These are phyloP conservation scores for Sycophaga agraensis DNA, from an alignment of 1,140 invertebrate genomes.

Conservation along the genomic window DNA sequence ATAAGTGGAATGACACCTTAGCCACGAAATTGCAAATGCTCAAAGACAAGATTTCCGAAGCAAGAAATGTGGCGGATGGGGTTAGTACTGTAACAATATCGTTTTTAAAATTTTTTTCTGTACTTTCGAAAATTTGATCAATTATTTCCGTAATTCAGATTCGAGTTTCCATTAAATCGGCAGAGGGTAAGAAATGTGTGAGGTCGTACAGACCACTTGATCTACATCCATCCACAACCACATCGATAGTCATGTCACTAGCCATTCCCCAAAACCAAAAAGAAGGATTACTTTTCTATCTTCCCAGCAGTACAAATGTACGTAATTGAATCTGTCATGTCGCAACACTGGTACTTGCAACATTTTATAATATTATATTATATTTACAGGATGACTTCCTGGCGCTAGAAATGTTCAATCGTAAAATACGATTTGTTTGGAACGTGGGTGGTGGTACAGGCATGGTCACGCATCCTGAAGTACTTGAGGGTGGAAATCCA, in stretches of 20 bases:
- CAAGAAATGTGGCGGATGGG: conserved; percentile 77
- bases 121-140: conserved; percentile 2
- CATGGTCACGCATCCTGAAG: conserved; percentile 65
- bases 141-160: conserved; percentile 63
- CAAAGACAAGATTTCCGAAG: conserved; percentile 72
- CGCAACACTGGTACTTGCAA: neutral
- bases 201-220: conserved; percentile 69
- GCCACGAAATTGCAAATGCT: conserved; percentile 67
- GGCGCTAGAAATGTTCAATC: conserved; percentile 75
- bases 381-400: conserved; percentile 67
- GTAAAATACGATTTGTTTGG: conserved; percentile 75
- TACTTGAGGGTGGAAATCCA: conserved; percentile 60
- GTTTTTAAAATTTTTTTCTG: neutral
- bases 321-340: conserved; percentile 21
- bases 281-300: conserved; percentile 69
- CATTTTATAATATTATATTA: conserved; percentile 1
- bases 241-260: conserved; percentile 68
- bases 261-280: conserved; percentile 63
- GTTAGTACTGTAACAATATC: conserved; percentile 58
- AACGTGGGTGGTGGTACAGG: conserved; percentile 72
- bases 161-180: conserved; percentile 72
- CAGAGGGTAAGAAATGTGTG: conserved; percentile 65
- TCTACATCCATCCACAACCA: conserved; percentile 70
- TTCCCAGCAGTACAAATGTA: conserved; percentile 64
- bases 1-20: conserved; percentile 64